Evolutionary conservation across 1,140 invertebrate species (phyloP).

Genomic region (Dinothrombium tinctorium): DNA sequence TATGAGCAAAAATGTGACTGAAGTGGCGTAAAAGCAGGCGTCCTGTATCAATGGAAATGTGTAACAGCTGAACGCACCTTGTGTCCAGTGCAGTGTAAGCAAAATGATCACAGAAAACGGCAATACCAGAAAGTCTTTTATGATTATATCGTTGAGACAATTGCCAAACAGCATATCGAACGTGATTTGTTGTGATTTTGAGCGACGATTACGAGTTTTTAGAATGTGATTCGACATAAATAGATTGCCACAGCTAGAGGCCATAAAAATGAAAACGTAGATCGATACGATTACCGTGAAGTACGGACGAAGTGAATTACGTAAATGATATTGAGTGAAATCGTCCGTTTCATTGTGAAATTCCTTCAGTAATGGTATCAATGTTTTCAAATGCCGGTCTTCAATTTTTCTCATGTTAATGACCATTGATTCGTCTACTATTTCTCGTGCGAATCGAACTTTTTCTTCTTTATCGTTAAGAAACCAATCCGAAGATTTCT

Average conservation of each 20-base stretch:
- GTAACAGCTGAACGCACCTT: constrained; percentile 45
- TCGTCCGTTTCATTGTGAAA: not conserved
- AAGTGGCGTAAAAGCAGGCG: constrained; percentile 38
- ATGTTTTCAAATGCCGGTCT: too few relatives aligned
- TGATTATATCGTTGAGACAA: not conserved
- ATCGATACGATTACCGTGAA: not conserved
- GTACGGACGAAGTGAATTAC: not conserved
- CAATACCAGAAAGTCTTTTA: not conserved
- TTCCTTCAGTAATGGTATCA: not conserved
- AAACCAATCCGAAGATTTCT: too few relatives aligned
- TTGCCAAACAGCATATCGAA: not conserved
- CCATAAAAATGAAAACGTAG: not conserved
- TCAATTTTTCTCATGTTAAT: too few relatives aligned
- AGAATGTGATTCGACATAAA: not conserved
- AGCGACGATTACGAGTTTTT: not conserved
- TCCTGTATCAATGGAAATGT: constrained; percentile 49
- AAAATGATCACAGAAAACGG: constrained; percentile 3
- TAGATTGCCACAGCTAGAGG: not conserved
- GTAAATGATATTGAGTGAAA: not conserved
- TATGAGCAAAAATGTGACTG: constrained; percentile 40
- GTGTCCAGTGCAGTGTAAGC: constrained; percentile 33
- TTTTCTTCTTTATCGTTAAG: too few relatives aligned
- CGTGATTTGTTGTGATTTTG: not conserved
- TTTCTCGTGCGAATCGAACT: too few relatives aligned
- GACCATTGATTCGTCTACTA: too few relatives aligned